phyloP scores from a whole-genome alignment of 2,888 invertebrate genomes.

The Drosophila dives region DNA sequence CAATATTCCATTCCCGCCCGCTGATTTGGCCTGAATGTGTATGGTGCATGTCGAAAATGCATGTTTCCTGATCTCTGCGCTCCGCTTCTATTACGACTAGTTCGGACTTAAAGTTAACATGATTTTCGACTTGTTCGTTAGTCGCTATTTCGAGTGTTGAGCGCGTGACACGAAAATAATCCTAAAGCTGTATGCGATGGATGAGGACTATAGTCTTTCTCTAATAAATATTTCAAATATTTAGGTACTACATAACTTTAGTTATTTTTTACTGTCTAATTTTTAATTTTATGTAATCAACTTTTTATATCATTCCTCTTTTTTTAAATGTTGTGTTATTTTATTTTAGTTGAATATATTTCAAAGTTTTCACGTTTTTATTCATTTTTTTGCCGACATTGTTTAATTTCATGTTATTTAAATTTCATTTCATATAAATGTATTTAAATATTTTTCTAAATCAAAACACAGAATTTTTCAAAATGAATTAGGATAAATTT shows the following conservation, averaged over 20 bases:
- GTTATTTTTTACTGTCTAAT: background rate
- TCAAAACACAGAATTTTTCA: background rate
- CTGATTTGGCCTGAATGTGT: conserved; percentile 68
- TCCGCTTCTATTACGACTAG: conserved; percentile 46
- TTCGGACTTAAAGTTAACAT: conserved; percentile 69
- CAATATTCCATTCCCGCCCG: conserved; percentile 5
- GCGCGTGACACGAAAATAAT: conserved; percentile 33
- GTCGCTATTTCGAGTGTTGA: conserved; percentile 27
- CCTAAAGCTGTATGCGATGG: background rate
- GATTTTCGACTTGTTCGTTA: conserved; percentile 69
- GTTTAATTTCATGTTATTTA: too few species aligned
- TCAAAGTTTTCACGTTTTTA: background rate
- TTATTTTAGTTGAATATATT: background rate
- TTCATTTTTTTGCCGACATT: too few species aligned
- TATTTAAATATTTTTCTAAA: background rate
- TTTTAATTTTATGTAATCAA: background rate
- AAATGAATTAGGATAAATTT: too few species aligned
- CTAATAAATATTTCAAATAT: background rate
- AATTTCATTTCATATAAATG: background rate
- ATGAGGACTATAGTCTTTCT: background rate
- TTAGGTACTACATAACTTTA: background rate
- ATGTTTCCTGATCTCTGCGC: conserved; percentile 64
- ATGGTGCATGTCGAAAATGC: conserved; percentile 73
- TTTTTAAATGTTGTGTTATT: background rate
- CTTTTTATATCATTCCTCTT: background rate